Evolutionary conservation across 1,140 invertebrate genomes (phyloP).

Genomic region (Cherax quadricarinatus): DNA sequence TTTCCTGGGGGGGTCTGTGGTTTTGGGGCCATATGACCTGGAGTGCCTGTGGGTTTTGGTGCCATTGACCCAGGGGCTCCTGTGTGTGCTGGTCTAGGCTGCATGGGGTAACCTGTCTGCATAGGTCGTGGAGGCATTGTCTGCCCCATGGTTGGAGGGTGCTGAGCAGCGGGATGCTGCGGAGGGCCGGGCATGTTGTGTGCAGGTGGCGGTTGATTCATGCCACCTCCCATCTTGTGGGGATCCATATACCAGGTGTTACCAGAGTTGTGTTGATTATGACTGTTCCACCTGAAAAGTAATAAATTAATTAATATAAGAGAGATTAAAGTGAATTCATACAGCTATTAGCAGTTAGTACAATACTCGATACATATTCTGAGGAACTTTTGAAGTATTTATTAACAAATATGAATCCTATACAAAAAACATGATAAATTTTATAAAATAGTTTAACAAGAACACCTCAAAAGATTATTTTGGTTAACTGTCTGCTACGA

Average conservation of each 20-base stretch:
- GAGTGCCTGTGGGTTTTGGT: conserved; percentile 41
- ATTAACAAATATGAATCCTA: too few relatives aligned
- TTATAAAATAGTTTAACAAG: too few relatives aligned
- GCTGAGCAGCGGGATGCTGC: conserved; percentile 62
- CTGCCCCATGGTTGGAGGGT: conserved; percentile 54
- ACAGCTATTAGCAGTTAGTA: too few relatives aligned
- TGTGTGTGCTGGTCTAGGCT: conserved; percentile 65
- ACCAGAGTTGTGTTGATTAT: conserved; percentile 62
- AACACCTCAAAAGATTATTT: too few relatives aligned
- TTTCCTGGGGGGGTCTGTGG: conserved; percentile 35
- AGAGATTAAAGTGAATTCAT: too few relatives aligned
- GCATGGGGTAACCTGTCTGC: conserved; percentile 60
- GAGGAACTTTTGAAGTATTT: too few relatives aligned
- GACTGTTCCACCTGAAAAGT: conserved; percentile 54
- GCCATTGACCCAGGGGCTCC: conserved; percentile 57
- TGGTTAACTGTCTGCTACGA: too few relatives aligned
- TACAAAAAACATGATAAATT: too few relatives aligned
- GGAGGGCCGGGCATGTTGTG: conserved; percentile 69
- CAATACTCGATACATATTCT: too few relatives aligned
- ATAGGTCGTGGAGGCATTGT: conserved; percentile 58
- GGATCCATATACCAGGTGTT: conserved; percentile 71
- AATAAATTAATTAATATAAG: neutral
- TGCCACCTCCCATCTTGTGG: conserved; percentile 66
- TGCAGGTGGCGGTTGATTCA: conserved; percentile 66
- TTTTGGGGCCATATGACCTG: conserved; percentile 39